Conservation (phyloP, 1,140 invertebrate genomes). For the Neodiprion fabricii region DNA sequence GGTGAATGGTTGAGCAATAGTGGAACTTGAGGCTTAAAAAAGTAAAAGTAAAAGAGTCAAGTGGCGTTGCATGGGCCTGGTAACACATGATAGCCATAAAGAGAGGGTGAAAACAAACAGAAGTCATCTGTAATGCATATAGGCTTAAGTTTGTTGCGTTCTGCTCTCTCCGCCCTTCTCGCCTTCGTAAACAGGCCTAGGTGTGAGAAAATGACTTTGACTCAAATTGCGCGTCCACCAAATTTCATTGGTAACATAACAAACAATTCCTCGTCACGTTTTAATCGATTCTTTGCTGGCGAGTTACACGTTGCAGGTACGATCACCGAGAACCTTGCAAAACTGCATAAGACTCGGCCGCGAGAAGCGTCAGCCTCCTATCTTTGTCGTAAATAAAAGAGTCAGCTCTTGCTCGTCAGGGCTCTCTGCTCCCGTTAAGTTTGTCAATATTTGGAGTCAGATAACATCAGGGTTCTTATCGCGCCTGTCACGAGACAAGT, state of each 20-base stretch:
- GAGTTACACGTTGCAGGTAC: constrained; percentile 23
- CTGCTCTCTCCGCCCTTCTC: constrained; percentile 12
- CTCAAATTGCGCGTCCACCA: too few relatives aligned
- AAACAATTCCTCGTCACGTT: constrained; percentile 23
- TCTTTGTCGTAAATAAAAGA: too few relatives aligned
- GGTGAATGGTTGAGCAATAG: too few relatives aligned
- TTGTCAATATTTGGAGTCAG: constrained; percentile 53
- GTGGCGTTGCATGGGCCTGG: constrained; percentile 10
- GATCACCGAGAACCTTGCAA: constrained; percentile 32
- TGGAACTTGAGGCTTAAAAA: background rate
- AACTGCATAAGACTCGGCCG: constrained; percentile 51
- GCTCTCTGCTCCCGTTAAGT: constrained; percentile 45
- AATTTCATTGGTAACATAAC: too few relatives aligned
- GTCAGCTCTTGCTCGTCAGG: background rate
- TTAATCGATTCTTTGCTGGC: constrained; percentile 11
- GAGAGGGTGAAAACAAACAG: constrained; percentile 40
- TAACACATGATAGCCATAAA: constrained; percentile 43
- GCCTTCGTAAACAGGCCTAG: constrained; percentile 27
- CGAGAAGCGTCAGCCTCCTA: constrained; percentile 4
- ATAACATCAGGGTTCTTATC: constrained; percentile 31
- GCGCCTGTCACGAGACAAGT: constrained; percentile 20
- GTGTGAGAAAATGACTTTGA: constrained; percentile 21
- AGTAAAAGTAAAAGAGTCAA: background rate
- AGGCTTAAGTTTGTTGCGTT: background rate
- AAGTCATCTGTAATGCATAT: constrained; percentile 31